A percentile compares a stretch with the other conserved stretches of the same genome.
These are phyloP conservation scores for Myrmophylax atrothorax DNA, from an alignment of 2,113 vertebrate genomes.

Conservation along the genomic window DNA sequence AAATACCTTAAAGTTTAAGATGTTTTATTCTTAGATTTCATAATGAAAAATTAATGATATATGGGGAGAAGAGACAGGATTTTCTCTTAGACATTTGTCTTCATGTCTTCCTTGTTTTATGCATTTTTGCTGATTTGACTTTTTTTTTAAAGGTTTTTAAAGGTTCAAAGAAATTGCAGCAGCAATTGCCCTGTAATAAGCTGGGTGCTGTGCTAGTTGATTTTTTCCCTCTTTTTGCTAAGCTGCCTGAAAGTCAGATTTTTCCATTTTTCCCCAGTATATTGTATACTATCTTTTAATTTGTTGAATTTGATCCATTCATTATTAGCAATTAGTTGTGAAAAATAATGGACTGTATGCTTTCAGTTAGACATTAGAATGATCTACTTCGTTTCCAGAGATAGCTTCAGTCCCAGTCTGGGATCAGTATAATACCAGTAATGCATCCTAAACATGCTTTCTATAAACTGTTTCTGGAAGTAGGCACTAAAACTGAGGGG, in stretches of 20 bases:
- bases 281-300: background rate
- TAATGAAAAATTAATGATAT: conserved; percentile 66
- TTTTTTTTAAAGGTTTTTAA: background rate
- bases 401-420: background rate
- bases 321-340: background rate
- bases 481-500: background rate
- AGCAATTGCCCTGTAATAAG: conserved; percentile 12
- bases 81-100: conserved; percentile 59
- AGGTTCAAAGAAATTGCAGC: conserved; percentile 32
- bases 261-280: background rate
- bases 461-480: background rate
- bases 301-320: background rate
- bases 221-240: background rate
- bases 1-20: conserved; percentile 67
- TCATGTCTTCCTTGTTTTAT: conserved; percentile 7
- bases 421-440: background rate
- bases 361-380: background rate
- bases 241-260: background rate
- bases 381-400: background rate
- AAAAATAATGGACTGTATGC: background rate
- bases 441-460: background rate
- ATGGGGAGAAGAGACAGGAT: conserved; percentile 32
- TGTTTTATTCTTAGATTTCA: conserved; percentile 66
- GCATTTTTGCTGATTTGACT: conserved; percentile 16
- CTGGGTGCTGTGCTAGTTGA: background rate